Percentiles rank a stretch among this genome's conserved stretches.
phyloP scores from a whole-genome alignment of 2,113 vertebrate species.

The Edolisoma coerulescens region DNA sequence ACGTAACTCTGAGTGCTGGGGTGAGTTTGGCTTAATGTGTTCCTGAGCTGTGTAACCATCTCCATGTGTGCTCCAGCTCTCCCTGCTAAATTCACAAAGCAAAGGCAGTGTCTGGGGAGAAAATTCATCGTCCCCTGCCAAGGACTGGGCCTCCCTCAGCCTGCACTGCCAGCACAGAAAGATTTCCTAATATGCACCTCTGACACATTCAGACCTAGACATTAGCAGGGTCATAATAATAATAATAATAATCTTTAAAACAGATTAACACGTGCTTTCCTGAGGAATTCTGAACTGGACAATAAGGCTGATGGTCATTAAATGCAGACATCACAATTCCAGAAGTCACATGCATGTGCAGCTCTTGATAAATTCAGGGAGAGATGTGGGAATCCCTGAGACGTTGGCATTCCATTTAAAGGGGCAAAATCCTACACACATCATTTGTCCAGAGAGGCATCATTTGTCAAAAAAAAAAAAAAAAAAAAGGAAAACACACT shows the following conservation, averaged over 20 bases:
- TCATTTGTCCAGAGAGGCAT: neutral
- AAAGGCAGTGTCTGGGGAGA: neutral
- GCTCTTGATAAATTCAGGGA: neutral
- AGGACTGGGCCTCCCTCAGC: neutral
- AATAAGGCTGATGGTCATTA: neutral
- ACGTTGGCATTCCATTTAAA: rapidly evolving
- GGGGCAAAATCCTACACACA: neutral
- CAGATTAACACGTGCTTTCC: rapidly evolving
- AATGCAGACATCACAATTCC: neutral
- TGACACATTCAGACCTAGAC: neutral
- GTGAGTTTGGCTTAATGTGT: neutral
- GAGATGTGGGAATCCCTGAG: neutral
- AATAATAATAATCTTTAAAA: neutral
- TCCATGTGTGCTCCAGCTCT: neutral
- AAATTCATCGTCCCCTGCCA: neutral
- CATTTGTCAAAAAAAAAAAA: neutral
- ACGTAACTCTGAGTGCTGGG: neutral
- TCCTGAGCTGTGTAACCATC: neutral
- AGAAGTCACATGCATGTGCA: neutral
- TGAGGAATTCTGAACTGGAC: neutral
- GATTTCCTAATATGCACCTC: neutral
- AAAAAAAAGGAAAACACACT: neutral
- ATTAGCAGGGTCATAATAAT: neutral
- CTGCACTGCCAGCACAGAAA: neutral
- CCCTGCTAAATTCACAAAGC: neutral